These are phyloP conservation scores for Aspiorhynchus laticeps DNA, from an alignment of 2,113 vertebrate genomes.

Conservation along the genomic window DNA sequence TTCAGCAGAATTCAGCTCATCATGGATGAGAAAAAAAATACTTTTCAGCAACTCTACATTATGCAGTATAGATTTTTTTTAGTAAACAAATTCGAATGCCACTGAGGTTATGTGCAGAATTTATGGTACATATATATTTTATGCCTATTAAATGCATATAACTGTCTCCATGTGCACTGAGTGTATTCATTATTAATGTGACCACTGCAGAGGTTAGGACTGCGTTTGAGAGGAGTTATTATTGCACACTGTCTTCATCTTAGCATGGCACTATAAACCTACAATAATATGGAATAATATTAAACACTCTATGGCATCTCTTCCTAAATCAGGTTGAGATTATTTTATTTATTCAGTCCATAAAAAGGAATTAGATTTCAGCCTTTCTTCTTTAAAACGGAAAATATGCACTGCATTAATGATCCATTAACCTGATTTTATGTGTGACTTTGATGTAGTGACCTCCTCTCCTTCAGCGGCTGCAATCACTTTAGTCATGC, in stretches of 20 bases:
- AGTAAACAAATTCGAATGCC: background rate
- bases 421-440: conserved; percentile 7
- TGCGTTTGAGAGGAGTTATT: background rate
- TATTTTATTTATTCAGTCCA: background rate
- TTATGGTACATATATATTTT: background rate
- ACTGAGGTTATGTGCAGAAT: background rate
- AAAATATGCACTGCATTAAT: conserved; percentile 4
- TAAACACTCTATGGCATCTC: background rate
- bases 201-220: background rate
- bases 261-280: background rate
- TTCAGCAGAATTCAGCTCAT: background rate
- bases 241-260: background rate
- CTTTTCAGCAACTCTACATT: background rate
- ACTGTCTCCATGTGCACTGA: background rate
- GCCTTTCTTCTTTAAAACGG: background rate
- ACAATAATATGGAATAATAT: background rate
- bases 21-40: background rate
- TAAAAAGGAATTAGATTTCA: background rate
- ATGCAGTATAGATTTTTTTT: background rate
- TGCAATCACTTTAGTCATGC: conserved; percentile 5
- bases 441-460: background rate
- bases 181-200: conserved; percentile 1
- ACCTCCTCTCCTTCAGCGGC: background rate
- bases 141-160: background rate
- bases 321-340: background rate